Percentiles rank a stretch among this genome's conserved stretches.
phyloP scores from a whole-genome alignment of 1,140 invertebrate genomes.

The Drosophila novamexicana region DNA sequence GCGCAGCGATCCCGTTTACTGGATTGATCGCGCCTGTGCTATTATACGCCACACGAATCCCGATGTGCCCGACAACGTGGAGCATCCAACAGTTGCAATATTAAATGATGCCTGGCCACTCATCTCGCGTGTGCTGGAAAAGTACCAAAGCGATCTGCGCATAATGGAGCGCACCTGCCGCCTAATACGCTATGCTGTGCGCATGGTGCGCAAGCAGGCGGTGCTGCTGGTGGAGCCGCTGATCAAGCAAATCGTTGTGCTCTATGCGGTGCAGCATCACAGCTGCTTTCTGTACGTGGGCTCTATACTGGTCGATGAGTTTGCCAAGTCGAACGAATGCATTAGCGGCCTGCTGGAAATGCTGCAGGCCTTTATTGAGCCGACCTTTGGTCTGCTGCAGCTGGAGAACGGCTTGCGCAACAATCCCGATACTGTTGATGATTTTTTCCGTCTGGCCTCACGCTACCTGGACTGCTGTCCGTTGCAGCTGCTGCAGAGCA shows the following conservation, averaged over 20 bases:
- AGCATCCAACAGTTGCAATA: conserved; percentile 93
- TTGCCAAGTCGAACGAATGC: conserved; percentile 88
- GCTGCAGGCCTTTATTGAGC: conserved; percentile 93
- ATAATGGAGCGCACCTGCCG: conserved; percentile 97
- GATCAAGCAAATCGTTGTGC: conserved; percentile 92
- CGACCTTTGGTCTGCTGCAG: conserved; percentile 93
- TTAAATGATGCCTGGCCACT: conserved; percentile 95
- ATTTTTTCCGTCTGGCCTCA: conserved; percentile 94
- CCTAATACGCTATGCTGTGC: conserved; percentile 94
- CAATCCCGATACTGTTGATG: conserved; percentile 99
- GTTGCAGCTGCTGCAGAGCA: conserved; percentile 90
- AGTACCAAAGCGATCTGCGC: conserved; percentile 92
- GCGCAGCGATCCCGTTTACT: conserved; percentile 93
- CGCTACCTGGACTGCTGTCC: conserved; percentile 95
- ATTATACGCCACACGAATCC: conserved; percentile 93
- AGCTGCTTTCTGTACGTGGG: conserved; percentile 98
- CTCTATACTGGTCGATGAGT: conserved; percentile 98
- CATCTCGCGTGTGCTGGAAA: conserved; percentile 90
- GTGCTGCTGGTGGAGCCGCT: conserved; percentile 91
- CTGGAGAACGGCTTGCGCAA: conserved; percentile 91
- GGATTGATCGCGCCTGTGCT: conserved; percentile 96
- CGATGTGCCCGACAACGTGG: conserved; percentile 85
- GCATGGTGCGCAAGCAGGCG: conserved; percentile 93
- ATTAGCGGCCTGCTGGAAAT: conserved; percentile 91
- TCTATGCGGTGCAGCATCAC: conserved; percentile 94